These are phyloP conservation scores for Monoplex corrugatus DNA, from an alignment of 2,888 invertebrate genomes.

Conservation along the genomic window DNA sequence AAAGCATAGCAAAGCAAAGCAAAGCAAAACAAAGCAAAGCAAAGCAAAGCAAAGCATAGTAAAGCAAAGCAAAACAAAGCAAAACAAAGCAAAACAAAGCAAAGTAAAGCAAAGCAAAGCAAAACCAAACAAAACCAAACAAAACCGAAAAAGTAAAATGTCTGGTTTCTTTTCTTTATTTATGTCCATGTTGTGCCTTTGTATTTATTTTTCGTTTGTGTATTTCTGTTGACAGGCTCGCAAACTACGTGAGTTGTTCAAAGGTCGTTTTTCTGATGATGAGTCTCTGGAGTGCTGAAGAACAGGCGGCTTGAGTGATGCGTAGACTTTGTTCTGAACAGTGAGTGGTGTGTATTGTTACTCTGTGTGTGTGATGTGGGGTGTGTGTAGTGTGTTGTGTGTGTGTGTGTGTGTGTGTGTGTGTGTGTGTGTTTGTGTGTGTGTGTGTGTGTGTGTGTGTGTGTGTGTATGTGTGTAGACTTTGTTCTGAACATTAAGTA, in stretches of 20 bases:
- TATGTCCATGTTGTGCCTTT: background rate
- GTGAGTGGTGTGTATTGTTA: constrained; percentile 31
- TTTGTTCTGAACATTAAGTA: no score
- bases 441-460: background rate
- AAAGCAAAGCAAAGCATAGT: no score
- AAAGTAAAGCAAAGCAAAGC: no score
- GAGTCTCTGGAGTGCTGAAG: constrained; percentile 54
- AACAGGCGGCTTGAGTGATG: constrained; percentile 49
- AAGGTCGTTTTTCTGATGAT: constrained; percentile 57
- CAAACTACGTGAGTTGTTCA: constrained; percentile 57
- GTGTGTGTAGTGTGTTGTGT: no score
- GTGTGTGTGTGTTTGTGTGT: background rate
- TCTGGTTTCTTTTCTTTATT: no score
- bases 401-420: background rate
- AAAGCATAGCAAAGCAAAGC: no score
- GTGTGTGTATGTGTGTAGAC: background rate
- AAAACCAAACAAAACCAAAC: no score
- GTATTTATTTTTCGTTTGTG: no score
- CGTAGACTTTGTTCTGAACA: constrained; percentile 57
- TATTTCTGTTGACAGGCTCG: constrained; percentile 54
- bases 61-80: no score
- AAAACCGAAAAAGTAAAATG: background rate
- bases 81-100: no score
- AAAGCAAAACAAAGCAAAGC: no score
- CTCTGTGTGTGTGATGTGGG: no score